phyloP scores from a whole-genome alignment of 2,113 vertebrate species.

The Myrmophylax atrothorax region DNA sequence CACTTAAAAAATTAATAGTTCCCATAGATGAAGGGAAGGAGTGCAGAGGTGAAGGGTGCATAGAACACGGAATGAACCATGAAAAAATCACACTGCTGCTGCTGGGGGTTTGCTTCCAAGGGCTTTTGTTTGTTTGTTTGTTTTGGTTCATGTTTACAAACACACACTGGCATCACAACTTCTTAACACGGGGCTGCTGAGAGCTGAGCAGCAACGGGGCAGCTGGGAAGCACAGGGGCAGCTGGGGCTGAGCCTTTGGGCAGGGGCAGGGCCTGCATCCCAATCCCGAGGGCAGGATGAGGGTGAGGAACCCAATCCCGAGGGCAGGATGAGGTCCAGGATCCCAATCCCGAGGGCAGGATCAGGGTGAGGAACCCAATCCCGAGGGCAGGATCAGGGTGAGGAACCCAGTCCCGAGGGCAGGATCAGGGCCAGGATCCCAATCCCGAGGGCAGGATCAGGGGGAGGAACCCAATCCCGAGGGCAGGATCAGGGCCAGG shows the following conservation, averaged over 20 bases:
- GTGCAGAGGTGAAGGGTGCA: accelerated
- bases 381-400: background rate
- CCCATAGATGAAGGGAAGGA: background rate
- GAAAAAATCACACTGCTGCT: accelerated
- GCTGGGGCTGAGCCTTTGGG: background rate
- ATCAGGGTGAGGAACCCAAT: background rate
- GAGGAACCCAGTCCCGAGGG: background rate
- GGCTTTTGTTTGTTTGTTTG: background rate
- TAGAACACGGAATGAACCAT: accelerated
- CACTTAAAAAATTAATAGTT: background rate
- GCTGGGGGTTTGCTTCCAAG: background rate
- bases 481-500: too few relatives aligned
- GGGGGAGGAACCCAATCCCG: too few relatives aligned
- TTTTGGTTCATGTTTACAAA: background rate
- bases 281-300: background rate
- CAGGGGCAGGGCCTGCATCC: background rate
- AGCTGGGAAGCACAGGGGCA: too few relatives aligned
- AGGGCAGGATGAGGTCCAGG: background rate
- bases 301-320: background rate
- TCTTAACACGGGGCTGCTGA: background rate
- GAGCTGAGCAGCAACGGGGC: background rate
- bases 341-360: background rate
- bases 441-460: too few relatives aligned
- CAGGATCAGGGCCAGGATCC: too few relatives aligned
- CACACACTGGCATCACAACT: accelerated